Evolutionary conservation across 1,140 invertebrate genomes (phyloP), one percentile per base, ranked within the genome.

Genomic region (Marisa cornuarietis): DNA sequence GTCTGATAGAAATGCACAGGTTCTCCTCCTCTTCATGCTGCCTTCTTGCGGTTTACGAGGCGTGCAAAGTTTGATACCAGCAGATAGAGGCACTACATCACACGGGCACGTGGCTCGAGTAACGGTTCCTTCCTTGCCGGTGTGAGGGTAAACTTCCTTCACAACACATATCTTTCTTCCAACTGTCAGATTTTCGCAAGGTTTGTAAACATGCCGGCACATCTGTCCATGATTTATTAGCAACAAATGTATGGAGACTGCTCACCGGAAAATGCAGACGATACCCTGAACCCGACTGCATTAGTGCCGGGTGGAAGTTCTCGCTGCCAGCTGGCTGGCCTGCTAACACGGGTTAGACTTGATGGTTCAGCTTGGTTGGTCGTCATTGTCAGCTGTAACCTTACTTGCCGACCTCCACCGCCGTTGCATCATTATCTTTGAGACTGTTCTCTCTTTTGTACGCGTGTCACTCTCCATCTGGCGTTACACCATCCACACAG

Each of bases 61-160:
- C 65, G 65, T 68, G 22, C 65, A 68, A 31, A 24, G 65, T 58
- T 68, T 68, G 65, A 68, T 68, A 68, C n/a, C 65, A 31, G 65
- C n/a, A 24, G 65, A 68, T 68, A 68, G 65, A n/a, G 22, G 65
- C 65, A 68, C 54, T 58, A 58, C 54, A 58, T 58, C 54, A 58
- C 54, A 18, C 11, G 54, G 54, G 65, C 65, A 9, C 22, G 65
- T 68, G 22, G 26, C 26, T 68, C 65, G 65, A n/a, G 26, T n/a
- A 24, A 24, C 26, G 65, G 65, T 31, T n/a, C 26, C 26, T 68
- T n/a, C 22, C 10, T 68, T 13, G 65, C 11, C 65, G 22, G 65
- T 68, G 22, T 68, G n/a, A 22, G 22, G 10, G 65, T 31, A 22
- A 5, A 6, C 11, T 22, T 11, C 65, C n/a, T n/a, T 22, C 65